A percentile compares a stretch with the other conserved stretches of the same genome.
These are phyloP conservation scores for Spheniscus humboldti DNA, from an alignment of 2,797 vertebrate species.

Conservation along the genomic window DNA sequence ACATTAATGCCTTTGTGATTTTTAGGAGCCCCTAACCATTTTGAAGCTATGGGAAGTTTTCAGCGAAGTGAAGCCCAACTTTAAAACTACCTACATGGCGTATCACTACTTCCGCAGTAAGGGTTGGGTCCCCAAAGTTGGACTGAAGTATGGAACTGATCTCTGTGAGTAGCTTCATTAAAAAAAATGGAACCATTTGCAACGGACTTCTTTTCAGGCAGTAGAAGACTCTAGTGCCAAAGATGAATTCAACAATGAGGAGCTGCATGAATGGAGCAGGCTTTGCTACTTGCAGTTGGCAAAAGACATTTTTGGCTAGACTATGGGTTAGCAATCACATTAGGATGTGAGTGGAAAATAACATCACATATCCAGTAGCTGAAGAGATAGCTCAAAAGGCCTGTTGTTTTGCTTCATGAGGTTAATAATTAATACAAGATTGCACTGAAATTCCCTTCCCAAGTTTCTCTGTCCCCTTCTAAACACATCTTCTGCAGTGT, in stretches of 20 bases:
- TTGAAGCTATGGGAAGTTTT: constrained; percentile 84
- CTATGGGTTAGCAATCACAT: background rate
- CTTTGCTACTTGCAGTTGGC: background rate
- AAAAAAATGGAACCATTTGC: background rate
- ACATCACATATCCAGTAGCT: background rate
- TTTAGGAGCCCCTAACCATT: constrained; percentile 85
- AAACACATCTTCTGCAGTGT: background rate
- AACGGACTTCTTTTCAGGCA: background rate
- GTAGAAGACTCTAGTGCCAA: background rate
- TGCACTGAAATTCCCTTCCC: background rate
- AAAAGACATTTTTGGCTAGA: background rate
- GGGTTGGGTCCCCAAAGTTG: constrained; percentile 95
- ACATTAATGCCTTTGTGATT: background rate
- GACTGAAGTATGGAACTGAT: constrained; percentile 91
- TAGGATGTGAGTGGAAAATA: background rate
- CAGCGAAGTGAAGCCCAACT: constrained; percentile 74
- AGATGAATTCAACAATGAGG: background rate
- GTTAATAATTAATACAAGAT: background rate
- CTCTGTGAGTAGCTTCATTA: constrained; percentile 79
- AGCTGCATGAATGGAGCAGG: background rate
- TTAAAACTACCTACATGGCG: constrained; percentile 82
- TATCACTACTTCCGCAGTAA: constrained; percentile 89
- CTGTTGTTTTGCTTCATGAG: background rate
- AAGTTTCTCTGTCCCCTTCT: background rate
- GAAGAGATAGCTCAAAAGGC: background rate